Evolutionary conservation across 2,113 vertebrate species (phyloP), one percentile per base, ranked within the genome.

Genomic region (Machaerirhynchus nigripectus): DNA sequence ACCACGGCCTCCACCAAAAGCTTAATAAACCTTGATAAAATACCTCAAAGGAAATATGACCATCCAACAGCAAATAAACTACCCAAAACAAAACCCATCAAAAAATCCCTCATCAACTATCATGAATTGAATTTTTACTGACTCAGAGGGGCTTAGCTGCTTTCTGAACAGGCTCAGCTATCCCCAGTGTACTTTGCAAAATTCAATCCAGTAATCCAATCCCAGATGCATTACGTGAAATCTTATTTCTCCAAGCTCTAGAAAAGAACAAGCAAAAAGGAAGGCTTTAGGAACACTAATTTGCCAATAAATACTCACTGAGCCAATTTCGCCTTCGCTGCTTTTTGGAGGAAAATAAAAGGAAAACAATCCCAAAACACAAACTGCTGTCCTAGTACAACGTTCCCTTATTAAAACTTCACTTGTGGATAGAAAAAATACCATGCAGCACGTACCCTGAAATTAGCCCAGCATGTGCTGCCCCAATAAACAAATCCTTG

Each of bases 161-260:
- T 80, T 92, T 92, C 82, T 92, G 75, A 93, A 95, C 84, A 94
- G 80, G 84, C 95, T 96, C 93, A 90, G 69, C 85, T 59, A 60
- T 96, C 94, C 85, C 83, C 28, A 49, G 95, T 8, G 50, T 60
- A 69, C 94, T 97, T 93, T 76, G 91, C 64, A 82, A 83, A 93
- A 96, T 95, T 87, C 94, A 93, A 87, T 95, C 94, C 90, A 84
- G 90, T 94, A 96, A 97, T 96, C 93, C 92, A 95, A 95, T 96
- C 93, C 96, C 92, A 91, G 85, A 92, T 90, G 96, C 93, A 89
- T 94, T 96, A 87, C 2, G 9, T 82, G 89, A 97, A 97, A 95
- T 92, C 95, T 95, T 93, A 92, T 96, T 97, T 97, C 93, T 94
- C 79, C 50, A 15, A 94, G 95, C 86, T 79, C 80, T 67, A 71